Conservation (phyloP, 2,888 invertebrate genomes). For the Portevinia maculata region DNA sequence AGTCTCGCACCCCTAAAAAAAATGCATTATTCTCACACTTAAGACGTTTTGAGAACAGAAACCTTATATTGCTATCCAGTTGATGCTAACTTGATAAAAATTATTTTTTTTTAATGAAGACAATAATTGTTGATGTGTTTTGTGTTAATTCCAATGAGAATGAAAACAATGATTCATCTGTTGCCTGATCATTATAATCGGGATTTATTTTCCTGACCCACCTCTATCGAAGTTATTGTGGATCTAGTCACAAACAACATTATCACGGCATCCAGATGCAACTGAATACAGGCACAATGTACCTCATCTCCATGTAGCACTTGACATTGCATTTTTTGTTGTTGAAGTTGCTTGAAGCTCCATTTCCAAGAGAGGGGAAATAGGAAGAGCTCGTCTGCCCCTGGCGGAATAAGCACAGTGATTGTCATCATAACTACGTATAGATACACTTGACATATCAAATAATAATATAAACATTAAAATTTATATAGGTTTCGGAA, state of each 20-base stretch:
- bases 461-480: conserved; percentile 57
- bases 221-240: conserved; percentile 7
- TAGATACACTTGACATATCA: conserved; percentile 64
- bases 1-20: no score
- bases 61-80: no score
- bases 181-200: conserved; percentile 24
- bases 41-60: no score
- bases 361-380: not conserved
- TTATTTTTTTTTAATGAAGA: no score
- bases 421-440: conserved; percentile 58
- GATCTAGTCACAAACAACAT: conserved; percentile 17
- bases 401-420: conserved; percentile 15
- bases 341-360: not conserved
- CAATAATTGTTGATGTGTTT: not conserved
- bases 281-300: conserved; percentile 34
- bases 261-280: conserved; percentile 35
- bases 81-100: no score
- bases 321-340: conserved; percentile 1
- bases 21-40: no score
- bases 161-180: conserved; percentile 6
- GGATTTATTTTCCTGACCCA: no score
- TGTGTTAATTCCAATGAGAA: conserved; percentile 23
- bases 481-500: conserved; percentile 46
- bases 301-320: conserved; percentile 48
- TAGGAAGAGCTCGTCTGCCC: not conserved